phyloP scores from a whole-genome alignment of 2,888 invertebrate species.

The Synergus itoensis region DNA sequence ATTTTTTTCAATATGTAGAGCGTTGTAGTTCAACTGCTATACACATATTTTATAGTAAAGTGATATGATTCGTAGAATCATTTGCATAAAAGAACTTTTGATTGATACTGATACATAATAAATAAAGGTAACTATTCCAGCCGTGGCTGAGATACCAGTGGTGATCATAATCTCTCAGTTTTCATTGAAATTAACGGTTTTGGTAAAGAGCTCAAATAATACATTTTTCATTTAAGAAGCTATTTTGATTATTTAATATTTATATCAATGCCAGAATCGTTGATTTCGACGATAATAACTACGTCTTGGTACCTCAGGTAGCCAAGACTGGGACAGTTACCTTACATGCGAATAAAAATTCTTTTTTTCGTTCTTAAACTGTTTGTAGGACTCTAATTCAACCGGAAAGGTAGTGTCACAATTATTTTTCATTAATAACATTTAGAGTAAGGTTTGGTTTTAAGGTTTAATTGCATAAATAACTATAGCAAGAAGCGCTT shows the following conservation, averaged over 20 bases:
- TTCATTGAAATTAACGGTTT: too few relatives aligned
- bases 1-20: slow-evolving; percentile 22
- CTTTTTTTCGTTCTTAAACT: slow-evolving; percentile 65
- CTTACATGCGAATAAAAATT: slow-evolving; percentile 49
- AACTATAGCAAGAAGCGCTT: not conserved
- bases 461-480: slow-evolving; percentile 43
- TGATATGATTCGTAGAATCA: not conserved
- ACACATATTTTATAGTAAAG: not conserved
- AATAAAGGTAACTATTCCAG: too few relatives aligned
- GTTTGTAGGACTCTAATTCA: slow-evolving; percentile 73
- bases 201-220: too few relatives aligned
- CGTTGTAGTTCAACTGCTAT: not conserved
- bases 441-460: slow-evolving; percentile 43
- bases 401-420: slow-evolving; percentile 67
- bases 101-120: not conserved
- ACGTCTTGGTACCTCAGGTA: too few relatives aligned
- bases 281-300: too few relatives aligned
- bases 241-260: too few relatives aligned
- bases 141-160: too few relatives aligned
- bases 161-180: too few relatives aligned
- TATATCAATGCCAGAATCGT: too few relatives aligned
- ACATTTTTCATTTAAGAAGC: too few relatives aligned
- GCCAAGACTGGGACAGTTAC: too few relatives aligned
- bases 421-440: slow-evolving; percentile 31
- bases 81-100: not conserved